These are phyloP conservation scores for Pangasius sanitwongsei DNA, from an alignment of 2,797 vertebrate genomes.

Conservation along the genomic window DNA sequence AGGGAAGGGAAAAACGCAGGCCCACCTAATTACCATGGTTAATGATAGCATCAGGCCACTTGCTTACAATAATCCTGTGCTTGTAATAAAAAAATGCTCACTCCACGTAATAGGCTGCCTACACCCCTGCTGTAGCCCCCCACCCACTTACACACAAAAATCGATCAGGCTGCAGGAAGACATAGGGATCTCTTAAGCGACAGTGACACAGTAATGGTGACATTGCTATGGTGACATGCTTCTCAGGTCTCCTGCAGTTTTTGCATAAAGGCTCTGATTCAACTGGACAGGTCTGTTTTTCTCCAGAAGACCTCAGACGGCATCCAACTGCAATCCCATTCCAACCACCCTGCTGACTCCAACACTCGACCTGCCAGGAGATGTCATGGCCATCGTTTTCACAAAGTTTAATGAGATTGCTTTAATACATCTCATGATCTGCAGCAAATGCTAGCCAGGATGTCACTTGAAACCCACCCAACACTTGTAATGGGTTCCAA, in stretches of 20 bases:
- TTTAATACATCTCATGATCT: constrained; percentile 5
- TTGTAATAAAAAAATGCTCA: background rate
- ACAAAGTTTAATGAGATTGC: constrained; percentile 7
- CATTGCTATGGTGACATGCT: constrained; percentile 53
- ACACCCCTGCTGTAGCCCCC: background rate
- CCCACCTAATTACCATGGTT: background rate
- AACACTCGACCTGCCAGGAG: background rate
- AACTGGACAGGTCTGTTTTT: constrained; percentile 14
- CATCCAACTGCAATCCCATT: constrained; percentile 23
- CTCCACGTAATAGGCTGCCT: background rate
- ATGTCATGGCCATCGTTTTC: background rate
- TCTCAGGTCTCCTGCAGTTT: constrained; percentile 35
- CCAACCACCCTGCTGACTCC: constrained; percentile 11
- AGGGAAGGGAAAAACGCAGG: background rate
- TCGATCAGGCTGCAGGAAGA: constrained; percentile 47
- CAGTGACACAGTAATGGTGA: constrained; percentile 52
- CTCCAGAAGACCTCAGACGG: constrained; percentile 4
- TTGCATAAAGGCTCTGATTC: constrained; percentile 38
- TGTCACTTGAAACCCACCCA: background rate
- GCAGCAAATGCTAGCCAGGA: background rate
- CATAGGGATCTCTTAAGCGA: constrained; percentile 33
- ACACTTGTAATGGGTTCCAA: background rate
- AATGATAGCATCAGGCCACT: background rate
- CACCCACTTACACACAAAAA: constrained; percentile 39
- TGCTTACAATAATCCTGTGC: background rate